Base-by-base conservation (phyloP, 2,888 invertebrate genomes). In the Margaritifera margaritifera region DNA sequence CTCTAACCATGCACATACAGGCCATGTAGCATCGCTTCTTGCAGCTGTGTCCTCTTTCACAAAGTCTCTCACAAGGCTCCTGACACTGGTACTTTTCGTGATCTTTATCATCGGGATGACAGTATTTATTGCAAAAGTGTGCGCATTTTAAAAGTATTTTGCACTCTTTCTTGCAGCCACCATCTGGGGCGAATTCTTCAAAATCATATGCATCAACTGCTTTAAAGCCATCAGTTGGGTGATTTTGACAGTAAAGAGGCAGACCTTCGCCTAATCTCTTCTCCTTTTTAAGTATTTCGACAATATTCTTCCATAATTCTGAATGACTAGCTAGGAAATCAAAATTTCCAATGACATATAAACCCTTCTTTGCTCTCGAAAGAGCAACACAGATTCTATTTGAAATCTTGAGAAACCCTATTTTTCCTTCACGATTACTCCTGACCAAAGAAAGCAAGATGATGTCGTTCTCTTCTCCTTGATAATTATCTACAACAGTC, bases 391-490 rank as follows among this genome's bases (percentile, higher is more conserved):
- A 88, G 6, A 89, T 81, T 57, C 90, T 63, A 77, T 90, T 80
- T 56, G 78, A 75, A 6, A 63, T 71, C 58, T 78, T 78, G 55
- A 81, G 31, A 75, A 89, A 89, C 4, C 89, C 89, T 58, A 88
- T 84, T 18, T 71, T 80, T 6, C 77, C 80, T 6, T 81, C 76
- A 15, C 62, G 64, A 73, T 89, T 89, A 69, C 87, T 88, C 59
- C 89, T 72, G 1, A 90, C 89, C 51, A 89, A 80, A 24, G 89
- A 89, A 42, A 89, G 69, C 19, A 89, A 66, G 24, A 89, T 80
- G 57, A 89, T 86, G 66, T 89, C 89, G 75, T 89, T 89, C 74
- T 89, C 89, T 74, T 88, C 88, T 19, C 89, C 89, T 72, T 89
- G 89, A 62, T 78, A 88, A 65, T 88, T 88, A 73, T 88, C 88